phyloP scores from a whole-genome alignment of 2,797 vertebrate species.

The Hydrophis major region DNA sequence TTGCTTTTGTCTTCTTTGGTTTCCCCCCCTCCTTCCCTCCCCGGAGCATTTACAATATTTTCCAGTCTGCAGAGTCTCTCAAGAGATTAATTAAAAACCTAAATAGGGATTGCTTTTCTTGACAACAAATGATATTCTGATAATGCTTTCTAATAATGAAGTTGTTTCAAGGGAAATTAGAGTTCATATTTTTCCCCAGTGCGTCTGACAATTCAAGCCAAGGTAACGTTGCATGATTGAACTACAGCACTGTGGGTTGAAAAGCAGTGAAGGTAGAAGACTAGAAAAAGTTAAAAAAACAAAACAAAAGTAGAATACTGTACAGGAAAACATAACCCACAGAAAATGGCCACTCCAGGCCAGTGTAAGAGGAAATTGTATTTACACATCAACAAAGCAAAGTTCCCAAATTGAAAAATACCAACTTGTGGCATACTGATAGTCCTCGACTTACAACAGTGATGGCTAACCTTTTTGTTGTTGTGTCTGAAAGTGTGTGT shows the following conservation, averaged over 20 bases:
- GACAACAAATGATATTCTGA: constrained; percentile 67
- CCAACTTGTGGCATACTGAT: neutral
- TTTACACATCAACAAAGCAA: neutral
- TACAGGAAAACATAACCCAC: neutral
- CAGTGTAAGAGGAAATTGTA: neutral
- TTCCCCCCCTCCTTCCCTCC: constrained; percentile 41
- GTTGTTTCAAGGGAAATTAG: constrained; percentile 56
- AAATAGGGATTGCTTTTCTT: constrained; percentile 62
- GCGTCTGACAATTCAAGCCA: constrained; percentile 35
- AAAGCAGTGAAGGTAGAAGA: neutral
- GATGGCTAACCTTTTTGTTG: no score
- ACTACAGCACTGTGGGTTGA: neutral
- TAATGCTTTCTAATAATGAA: constrained; percentile 66
- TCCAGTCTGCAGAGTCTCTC: constrained; percentile 66
- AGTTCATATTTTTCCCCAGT: constrained; percentile 50
- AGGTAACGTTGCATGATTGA: neutral
- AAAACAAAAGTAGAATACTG: neutral
- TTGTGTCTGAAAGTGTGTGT: no score
- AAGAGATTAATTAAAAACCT: constrained; percentile 74
- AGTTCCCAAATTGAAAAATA: neutral
- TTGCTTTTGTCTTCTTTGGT: constrained; percentile 34
- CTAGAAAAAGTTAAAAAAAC: neutral
- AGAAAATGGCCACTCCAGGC: neutral
- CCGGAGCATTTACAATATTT: constrained; percentile 61
- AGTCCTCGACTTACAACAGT: no score